Evolutionary conservation across 2,113 vertebrate species (phyloP), one percentile per base, ranked within the genome.

Genomic region (Oreochromis tanganicae): DNA sequence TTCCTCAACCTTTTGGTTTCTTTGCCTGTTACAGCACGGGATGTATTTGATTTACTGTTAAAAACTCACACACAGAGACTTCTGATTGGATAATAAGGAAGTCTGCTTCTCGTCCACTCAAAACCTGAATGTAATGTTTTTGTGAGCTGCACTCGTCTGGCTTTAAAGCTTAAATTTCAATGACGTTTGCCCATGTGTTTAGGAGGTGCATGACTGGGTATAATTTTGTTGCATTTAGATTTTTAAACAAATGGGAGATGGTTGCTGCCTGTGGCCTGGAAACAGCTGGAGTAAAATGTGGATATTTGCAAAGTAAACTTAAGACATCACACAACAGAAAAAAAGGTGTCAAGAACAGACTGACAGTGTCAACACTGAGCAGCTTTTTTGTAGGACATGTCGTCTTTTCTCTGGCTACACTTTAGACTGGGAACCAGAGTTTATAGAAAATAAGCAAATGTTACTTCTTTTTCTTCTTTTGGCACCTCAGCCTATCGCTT

Each of bases 21-120:
- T 5, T 24, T 2, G 14, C 43, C 0, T 0, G 24, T 48, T 75
- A 48, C 24, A 7, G 24, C 24, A 0, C 12, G 1, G 1, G 0
- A 27, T 27, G 13, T 46, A 73, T 73, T 46, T 73, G 0, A 46
- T 24, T 73, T 73, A 9, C 7, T 43, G 38, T 24, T 41, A 71
- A 43, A 66, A 66, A 21, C 17, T 7, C 32, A 36, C 32, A 12
- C 34, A 66, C 34, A 38, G 17, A 66, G 6, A 38, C 34, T 41
- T 21, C 19, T 41, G 19, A 41, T 21, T 1, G 34, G 19, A 68
- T 71, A 24, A 24, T 24, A 38, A 71, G 36, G 36, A 43, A 3
- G n/a, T 24, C 36, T 71, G 66, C 36, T 43, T 71, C 13, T 16
- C 13, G 38, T 24, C 36, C 12, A 43, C 36, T 71, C 3, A 71